These are phyloP conservation scores for Euura lappo DNA, from an alignment of 1,140 invertebrate species.

Conservation along the genomic window DNA sequence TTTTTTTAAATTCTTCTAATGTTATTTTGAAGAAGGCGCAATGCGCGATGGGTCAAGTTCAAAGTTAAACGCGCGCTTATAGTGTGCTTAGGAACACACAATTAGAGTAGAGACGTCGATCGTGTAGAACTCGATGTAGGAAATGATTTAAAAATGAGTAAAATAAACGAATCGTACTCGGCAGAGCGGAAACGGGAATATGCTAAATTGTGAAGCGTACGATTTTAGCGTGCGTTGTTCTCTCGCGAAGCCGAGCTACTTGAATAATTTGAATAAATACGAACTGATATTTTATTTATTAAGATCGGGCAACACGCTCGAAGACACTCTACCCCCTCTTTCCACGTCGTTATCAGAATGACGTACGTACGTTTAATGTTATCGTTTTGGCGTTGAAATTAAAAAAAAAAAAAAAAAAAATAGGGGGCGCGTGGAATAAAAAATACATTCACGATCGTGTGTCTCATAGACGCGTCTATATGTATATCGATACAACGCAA, in stretches of 20 bases:
- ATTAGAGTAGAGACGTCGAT: background rate
- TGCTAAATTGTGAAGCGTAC: background rate
- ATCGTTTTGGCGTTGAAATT: constrained; percentile 1
- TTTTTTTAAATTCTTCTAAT: too few relatives aligned
- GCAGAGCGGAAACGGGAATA: background rate
- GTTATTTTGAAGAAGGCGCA: too few relatives aligned
- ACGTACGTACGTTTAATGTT: background rate
- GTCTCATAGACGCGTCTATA: too few relatives aligned
- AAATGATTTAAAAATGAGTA: too few relatives aligned
- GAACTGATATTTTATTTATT: constrained; percentile 54
- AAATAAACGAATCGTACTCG: background rate
- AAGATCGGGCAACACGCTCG: constrained; percentile 25
- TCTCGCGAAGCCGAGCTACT: background rate
- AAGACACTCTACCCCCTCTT: background rate
- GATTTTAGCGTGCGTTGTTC: constrained; percentile 1
- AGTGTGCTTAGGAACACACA: background rate
- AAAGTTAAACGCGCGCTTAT: background rate
- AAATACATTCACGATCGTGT: too few relatives aligned
- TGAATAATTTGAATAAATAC: constrained; percentile 44
- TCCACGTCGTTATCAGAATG: background rate
- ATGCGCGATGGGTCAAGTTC: background rate
- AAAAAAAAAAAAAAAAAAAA: background rate
- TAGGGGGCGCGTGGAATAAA: background rate
- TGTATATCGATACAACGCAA: too few relatives aligned
- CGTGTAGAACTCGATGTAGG: too few relatives aligned